phyloP scores from a whole-genome alignment of 1,140 invertebrate species.

The Latrodectus geometricus region DNA sequence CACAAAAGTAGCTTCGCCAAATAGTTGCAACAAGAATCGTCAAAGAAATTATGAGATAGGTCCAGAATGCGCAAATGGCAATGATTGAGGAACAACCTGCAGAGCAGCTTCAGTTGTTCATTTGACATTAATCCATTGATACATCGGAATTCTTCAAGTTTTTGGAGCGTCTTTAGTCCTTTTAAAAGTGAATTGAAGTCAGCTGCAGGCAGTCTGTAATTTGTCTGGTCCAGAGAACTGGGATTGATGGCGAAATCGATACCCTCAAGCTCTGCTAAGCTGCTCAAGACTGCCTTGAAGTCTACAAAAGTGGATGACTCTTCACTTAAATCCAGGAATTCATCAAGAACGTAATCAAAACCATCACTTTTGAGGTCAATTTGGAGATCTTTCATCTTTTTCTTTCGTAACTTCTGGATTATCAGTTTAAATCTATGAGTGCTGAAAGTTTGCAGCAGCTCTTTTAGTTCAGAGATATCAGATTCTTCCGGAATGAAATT shows the following conservation, averaged over 20 bases:
- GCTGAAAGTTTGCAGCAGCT: background rate
- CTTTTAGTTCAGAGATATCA: background rate
- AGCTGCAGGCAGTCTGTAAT: background rate
- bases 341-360: conserved; percentile 28
- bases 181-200: conserved; percentile 34
- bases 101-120: background rate
- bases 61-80: background rate
- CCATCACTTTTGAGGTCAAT: conserved; percentile 3
- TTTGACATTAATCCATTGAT: conserved; percentile 9
- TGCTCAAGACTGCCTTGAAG: background rate
- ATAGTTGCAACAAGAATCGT: conserved; percentile 9
- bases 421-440: background rate
- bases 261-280: background rate
- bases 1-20: conserved; percentile 14
- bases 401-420: background rate
- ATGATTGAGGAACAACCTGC: background rate
- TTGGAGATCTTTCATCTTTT: background rate
- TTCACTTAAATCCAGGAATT: background rate
- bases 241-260: background rate
- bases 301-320: background rate
- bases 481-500: conserved; percentile 13
- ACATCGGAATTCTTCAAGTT: conserved; percentile 18
- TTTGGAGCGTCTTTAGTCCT: background rate
- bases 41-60: conserved; percentile 13
- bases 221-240: background rate